Conservation (phyloP, 1,140 invertebrate genomes). For the Chelonus insularis region DNA sequence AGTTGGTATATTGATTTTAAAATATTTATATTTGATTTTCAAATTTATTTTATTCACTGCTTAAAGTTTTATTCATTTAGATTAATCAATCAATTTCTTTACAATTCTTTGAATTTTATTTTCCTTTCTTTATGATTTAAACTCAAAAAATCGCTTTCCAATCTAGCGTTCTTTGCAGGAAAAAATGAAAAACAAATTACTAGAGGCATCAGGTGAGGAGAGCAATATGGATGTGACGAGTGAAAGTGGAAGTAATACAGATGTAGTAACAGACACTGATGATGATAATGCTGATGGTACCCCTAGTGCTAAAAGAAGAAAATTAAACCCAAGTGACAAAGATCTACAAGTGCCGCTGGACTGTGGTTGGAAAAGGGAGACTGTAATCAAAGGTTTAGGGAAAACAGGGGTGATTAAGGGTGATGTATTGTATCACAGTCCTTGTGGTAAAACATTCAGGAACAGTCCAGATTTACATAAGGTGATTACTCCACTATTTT, state of each 20-base stretch:
- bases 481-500: constrained; percentile 50
- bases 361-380: constrained; percentile 88
- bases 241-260: constrained; percentile 58
- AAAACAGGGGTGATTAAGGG: constrained; percentile 80
- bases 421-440: constrained; percentile 87
- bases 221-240: constrained; percentile 60
- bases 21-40: constrained; percentile 9
- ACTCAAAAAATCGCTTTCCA: constrained; percentile 39
- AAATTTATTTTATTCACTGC: neutral
- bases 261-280: constrained; percentile 62
- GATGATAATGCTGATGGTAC: constrained; percentile 57
- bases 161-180: constrained; percentile 61
- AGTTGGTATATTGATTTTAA: constrained; percentile 20
- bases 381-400: constrained; percentile 80
- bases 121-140: constrained; percentile 44
- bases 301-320: constrained; percentile 55
- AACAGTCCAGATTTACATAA: constrained; percentile 74
- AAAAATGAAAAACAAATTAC: constrained; percentile 64
- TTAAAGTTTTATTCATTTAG: neutral
- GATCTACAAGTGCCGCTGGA: constrained; percentile 75
- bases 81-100: too few species aligned
- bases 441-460: constrained; percentile 78
- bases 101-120: too few species aligned
- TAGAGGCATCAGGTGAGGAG: constrained; percentile 63
- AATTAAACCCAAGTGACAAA: constrained; percentile 59